A percentile compares a stretch with the other conserved stretches of the same genome.
Conservation (phyloP, 2,797 vertebrate species). For the Coccyzus lansbergi region DNA sequence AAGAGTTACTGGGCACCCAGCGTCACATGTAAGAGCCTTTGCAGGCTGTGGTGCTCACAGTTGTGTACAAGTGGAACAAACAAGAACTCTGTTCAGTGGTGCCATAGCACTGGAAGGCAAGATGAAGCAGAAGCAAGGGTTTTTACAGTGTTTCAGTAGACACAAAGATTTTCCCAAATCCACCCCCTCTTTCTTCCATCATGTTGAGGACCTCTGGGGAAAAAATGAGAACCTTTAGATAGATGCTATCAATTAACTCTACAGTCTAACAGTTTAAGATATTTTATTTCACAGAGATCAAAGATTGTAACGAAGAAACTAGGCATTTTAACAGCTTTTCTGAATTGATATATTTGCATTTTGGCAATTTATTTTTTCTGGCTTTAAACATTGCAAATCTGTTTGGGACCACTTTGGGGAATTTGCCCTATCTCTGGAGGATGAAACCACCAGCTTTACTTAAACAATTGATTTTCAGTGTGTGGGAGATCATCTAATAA, state of each 20-base stretch:
- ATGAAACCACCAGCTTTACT: background rate
- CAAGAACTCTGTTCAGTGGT: background rate
- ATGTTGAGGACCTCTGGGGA: background rate
- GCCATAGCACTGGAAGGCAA: background rate
- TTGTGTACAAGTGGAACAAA: background rate
- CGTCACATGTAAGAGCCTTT: fast-evolving
- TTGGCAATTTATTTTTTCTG: background rate
- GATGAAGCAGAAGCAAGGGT: background rate
- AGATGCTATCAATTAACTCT: constrained; percentile 3
- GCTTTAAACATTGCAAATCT: background rate
- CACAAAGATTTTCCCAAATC: background rate
- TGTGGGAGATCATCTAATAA: background rate
- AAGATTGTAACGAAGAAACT: constrained; percentile 7
- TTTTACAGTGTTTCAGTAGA: background rate
- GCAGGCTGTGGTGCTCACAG: background rate
- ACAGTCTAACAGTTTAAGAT: background rate
- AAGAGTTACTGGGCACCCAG: background rate
- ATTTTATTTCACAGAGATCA: constrained; percentile 17
- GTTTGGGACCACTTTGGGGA: background rate
- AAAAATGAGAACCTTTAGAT: background rate
- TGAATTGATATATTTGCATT: background rate
- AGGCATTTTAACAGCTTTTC: background rate
- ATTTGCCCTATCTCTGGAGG: constrained; percentile 14
- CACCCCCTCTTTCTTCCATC: fast-evolving
- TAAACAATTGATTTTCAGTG: background rate